These are phyloP conservation scores for Sphaerodactylus townsendi DNA, from an alignment of 2,113 vertebrate genomes.

Conservation along the genomic window DNA sequence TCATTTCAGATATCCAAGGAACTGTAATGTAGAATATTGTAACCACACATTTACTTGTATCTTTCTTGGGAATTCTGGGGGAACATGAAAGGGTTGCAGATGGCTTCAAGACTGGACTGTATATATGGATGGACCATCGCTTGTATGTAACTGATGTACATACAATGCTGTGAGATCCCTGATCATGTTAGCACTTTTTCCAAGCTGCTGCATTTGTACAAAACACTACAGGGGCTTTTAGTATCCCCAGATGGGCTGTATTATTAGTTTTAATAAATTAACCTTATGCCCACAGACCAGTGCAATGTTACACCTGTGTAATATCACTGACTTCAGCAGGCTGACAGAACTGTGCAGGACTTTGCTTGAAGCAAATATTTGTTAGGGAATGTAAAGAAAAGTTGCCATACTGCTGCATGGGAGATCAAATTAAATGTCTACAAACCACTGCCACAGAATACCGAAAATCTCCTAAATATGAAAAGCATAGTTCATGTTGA, in stretches of 20 bases:
- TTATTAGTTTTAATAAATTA: neutral
- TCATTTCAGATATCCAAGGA: neutral
- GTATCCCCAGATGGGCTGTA: neutral
- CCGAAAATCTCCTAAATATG: neutral
- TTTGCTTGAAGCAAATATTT: neutral
- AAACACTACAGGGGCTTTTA: neutral
- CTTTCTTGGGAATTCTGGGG: neutral
- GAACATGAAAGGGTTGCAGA: neutral
- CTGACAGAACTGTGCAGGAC: neutral
- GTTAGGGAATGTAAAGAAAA: neutral
- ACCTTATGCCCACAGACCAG: neutral
- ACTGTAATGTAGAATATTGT: no score
- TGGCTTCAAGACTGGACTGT: neutral
- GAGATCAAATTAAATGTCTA: neutral
- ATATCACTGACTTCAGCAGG: neutral
- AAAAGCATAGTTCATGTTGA: conserved; percentile 17
- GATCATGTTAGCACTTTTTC: neutral
- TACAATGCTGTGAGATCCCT: neutral
- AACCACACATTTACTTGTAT: neutral
- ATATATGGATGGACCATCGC: no score
- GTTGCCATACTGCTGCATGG: neutral
- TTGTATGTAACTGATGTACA: neutral
- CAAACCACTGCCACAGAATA: neutral
- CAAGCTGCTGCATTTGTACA: no score
- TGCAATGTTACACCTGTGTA: neutral